Percentiles rank a stretch among this genome's conserved stretches.
Evolutionary conservation across 2,113 vertebrate species (phyloP).

Genomic region (Campylomormyrus tamandua): DNA sequence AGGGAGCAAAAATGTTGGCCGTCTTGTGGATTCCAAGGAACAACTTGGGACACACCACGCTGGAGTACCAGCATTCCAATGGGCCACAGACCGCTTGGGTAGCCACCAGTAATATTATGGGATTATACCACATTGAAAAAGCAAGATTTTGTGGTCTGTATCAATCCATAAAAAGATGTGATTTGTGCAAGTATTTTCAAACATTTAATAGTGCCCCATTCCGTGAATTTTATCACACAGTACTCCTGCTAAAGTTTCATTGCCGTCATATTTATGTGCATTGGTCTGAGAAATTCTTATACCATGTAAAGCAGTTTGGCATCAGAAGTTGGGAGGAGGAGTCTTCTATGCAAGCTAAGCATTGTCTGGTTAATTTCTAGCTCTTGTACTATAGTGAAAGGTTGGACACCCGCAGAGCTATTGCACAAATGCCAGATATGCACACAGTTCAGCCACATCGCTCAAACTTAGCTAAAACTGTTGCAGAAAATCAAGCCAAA

Average conservation of each 20-base stretch:
- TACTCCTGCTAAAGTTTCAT: not conserved
- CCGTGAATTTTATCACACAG: not conserved
- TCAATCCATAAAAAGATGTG: not conserved
- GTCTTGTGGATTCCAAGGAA: not conserved
- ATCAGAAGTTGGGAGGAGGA: not conserved
- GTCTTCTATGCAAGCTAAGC: not conserved
- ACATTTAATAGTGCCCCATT: not conserved
- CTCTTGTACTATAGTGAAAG: not conserved
- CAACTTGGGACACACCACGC: not conserved
- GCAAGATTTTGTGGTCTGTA: not conserved
- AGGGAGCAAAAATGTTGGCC: not conserved
- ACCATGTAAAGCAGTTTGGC: not conserved
- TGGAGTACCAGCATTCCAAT: not conserved
- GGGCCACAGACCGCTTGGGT: not conserved
- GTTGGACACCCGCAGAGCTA: not conserved
- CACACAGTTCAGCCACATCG: not conserved
- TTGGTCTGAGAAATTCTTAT: not conserved
- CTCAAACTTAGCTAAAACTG: not conserved
- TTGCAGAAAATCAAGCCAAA: not conserved
- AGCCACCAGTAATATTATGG: not conserved
- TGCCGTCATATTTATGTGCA: not conserved
- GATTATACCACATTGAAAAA: not conserved
- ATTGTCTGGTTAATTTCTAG: not conserved
- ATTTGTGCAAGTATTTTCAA: not conserved
- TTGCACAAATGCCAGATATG: not conserved